Conservation (phyloP, 2,113 vertebrate species). For the Campylomormyrus tamandua region DNA sequence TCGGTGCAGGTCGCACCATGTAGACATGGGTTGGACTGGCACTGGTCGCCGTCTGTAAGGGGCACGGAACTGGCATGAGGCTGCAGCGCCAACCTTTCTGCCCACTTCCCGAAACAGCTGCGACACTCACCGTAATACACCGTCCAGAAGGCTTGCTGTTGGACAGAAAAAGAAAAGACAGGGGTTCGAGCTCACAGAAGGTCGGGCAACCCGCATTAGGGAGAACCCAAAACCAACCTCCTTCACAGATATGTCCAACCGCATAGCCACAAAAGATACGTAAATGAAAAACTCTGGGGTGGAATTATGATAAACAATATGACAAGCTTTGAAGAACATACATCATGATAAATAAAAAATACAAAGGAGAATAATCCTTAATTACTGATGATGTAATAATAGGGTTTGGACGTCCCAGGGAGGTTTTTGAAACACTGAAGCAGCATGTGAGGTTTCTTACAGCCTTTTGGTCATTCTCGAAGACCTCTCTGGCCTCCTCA, state of each 20-base stretch:
- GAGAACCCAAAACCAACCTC: neutral
- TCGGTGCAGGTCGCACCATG: conserved; percentile 66
- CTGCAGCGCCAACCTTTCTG: neutral
- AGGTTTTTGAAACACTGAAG: neutral
- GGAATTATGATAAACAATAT: neutral
- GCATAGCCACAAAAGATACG: neutral
- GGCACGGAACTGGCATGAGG: neutral
- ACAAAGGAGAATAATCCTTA: neutral
- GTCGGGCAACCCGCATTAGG: neutral
- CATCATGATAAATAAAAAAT: neutral
- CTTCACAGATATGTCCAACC: neutral
- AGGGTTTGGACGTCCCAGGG: neutral
- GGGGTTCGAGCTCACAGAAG: neutral
- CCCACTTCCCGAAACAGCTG: neutral
- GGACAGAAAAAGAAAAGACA: conserved; percentile 18
- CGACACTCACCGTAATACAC: conserved; percentile 46
- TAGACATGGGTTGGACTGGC: conserved; percentile 70
- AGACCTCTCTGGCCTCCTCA: conserved; percentile 82
- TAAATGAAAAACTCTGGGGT: neutral
- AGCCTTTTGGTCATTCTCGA: conserved; percentile 61
- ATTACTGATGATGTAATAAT: neutral
- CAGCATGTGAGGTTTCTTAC: conserved; percentile 39
- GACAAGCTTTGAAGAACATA: neutral
- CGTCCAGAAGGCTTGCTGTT: conserved; percentile 52
- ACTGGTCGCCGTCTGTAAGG: conserved; percentile 61